Evolutionary conservation across 2,113 vertebrate genomes (phyloP), one percentile per base, ranked within the genome.

Genomic region (Ceyx cyanopectus): DNA sequence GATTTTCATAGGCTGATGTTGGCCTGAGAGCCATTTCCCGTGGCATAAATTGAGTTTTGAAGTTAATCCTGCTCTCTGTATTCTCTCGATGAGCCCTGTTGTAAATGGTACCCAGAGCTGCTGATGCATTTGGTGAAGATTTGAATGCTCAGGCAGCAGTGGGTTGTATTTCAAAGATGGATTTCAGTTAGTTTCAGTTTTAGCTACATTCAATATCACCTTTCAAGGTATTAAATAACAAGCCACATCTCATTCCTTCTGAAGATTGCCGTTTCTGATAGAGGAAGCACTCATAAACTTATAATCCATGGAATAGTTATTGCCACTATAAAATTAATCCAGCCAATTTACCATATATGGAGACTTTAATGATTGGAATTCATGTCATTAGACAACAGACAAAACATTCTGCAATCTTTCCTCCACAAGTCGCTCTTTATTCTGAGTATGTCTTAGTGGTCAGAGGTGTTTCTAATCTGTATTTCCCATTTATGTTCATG

Each of bases 171-270:
- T 89, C 86, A 75, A 0, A 84, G 43, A 24, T 9, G 11, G 9
- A 60, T 72, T 93, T 90, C 50, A 40, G 50, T 48, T 43, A 65
- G 4, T 72, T 75, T 81, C 48, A n/a, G 37, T 0, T 78, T 89
- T 65, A 86, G n/a, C 17, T 46, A 66, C 40, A 4, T 81, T 92
- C 69, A 68, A 0, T 76, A 87, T 93, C 86, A 72, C 78, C 83
- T 86, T 92, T 83, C 88, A 57, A 90, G 60, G 76, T 81, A 60
- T 65, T 84, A 73, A 45, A 45, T 88, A 75, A 88, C 37, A 82
- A 93, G 58, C 69, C 73, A 21, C 43, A 18, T 86, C 65, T 81
- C 84, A 72, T 1, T 78, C 69, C 41, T 81, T 53, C 41, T 79
- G 54, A 68, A 88, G 73, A 75, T 34, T 86, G 57, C 30, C 10